Conservation (phyloP, 2,797 vertebrate genomes). For the Mico argentatus region DNA sequence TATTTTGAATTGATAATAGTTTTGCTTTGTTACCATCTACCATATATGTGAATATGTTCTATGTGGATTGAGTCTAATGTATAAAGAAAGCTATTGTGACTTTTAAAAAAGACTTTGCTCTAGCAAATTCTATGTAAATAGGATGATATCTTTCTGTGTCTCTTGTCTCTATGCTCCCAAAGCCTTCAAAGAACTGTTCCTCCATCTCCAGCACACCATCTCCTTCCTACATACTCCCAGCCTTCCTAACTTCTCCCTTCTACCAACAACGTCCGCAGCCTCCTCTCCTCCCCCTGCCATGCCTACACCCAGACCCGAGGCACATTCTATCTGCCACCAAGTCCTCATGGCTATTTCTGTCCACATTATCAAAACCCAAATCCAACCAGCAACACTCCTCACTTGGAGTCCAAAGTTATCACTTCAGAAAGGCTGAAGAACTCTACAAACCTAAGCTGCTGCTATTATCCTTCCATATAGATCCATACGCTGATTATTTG, state of each 20-base stretch:
- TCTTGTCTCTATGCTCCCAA: not conserved
- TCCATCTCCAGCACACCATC: not conserved
- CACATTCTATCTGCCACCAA: not conserved
- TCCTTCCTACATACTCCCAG: not conserved
- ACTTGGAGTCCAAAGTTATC: not conserved
- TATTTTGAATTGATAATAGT: not conserved
- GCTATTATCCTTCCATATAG: not conserved
- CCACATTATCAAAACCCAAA: not conserved
- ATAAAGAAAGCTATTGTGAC: not conserved
- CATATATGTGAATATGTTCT: not conserved
- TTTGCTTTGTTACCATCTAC: not conserved
- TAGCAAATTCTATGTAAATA: not conserved
- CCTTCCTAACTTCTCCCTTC: not conserved
- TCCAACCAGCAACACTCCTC: not conserved
- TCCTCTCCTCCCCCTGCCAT: too few relatives aligned
- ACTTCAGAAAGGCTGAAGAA: not conserved
- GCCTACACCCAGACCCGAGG: not conserved
- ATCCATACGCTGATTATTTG: not conserved
- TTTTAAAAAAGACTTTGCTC: constrained; percentile 22
- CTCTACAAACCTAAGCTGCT: not conserved
- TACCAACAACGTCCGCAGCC: not conserved
- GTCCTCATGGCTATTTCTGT: not conserved
- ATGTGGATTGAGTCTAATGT: not conserved
- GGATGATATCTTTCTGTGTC: not conserved
- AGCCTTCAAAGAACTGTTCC: not conserved